These are phyloP conservation scores for Archilochus colubris DNA, from an alignment of 2,113 vertebrate species.

Conservation along the genomic window DNA sequence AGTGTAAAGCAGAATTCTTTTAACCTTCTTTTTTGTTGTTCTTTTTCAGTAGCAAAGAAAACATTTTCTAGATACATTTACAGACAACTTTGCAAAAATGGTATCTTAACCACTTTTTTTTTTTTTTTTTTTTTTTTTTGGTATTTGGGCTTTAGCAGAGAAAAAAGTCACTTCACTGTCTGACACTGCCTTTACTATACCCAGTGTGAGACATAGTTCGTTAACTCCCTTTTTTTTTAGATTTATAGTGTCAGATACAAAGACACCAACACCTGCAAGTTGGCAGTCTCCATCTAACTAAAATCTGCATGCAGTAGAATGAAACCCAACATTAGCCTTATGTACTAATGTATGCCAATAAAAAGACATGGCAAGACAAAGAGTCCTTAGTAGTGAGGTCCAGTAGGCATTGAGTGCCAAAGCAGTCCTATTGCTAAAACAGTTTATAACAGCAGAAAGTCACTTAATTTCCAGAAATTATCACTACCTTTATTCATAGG, in stretches of 20 bases:
- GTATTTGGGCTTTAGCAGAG: not conserved
- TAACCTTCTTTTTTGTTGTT: not conserved
- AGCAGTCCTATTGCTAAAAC: not conserved
- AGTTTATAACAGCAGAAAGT: not conserved
- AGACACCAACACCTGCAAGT: not conserved
- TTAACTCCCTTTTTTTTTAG: not conserved
- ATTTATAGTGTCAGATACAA: not conserved
- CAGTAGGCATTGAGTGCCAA: not conserved
- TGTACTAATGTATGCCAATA: not conserved
- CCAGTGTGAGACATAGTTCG: not conserved
- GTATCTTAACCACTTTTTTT: not conserved
- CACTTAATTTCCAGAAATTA: not conserved
- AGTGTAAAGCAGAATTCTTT: not conserved
- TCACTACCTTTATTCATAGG: not conserved
- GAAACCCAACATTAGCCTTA: not conserved
- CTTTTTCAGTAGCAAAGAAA: not conserved
- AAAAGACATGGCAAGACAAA: not conserved
- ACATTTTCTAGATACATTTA: not conserved
- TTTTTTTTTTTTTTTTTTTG: not conserved
- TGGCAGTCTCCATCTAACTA: not conserved
- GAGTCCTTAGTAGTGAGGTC: not conserved
- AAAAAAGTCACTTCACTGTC: not conserved
- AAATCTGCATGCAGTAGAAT: not conserved
- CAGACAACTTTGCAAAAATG: not conserved
- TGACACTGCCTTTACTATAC: not conserved